Evolutionary conservation across 2,797 vertebrate genomes (phyloP).

Genomic region (Falco concolor): DNA sequence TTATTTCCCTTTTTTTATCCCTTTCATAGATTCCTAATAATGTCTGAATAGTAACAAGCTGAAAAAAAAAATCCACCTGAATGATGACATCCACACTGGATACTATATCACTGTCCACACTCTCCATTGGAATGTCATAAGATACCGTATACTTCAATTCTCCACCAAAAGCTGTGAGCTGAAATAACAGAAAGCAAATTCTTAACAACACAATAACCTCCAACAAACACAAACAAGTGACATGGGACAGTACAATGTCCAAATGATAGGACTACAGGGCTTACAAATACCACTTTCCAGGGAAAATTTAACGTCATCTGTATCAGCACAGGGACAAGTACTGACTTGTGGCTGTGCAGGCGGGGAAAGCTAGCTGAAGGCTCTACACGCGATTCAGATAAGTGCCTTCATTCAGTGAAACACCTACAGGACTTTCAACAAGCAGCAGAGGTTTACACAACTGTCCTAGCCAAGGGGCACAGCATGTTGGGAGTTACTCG

Average conservation of each 20-base stretch:
- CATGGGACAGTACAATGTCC: not conserved
- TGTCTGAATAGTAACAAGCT: not conserved
- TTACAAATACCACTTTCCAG: not conserved
- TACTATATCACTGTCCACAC: conserved; percentile 73
- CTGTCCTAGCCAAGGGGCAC: not conserved
- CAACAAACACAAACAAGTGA: not conserved
- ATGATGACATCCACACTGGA: conserved; percentile 81
- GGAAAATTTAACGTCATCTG: not conserved
- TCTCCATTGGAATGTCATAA: conserved; percentile 82
- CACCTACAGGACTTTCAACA: not conserved
- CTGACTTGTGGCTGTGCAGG: not conserved
- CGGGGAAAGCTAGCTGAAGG: not conserved
- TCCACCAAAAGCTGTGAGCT: conserved; percentile 89
- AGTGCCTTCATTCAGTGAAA: not conserved
- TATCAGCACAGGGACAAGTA: not conserved
- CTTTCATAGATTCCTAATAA: not conserved
- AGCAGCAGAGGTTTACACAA: not conserved
- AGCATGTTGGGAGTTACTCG: not conserved
- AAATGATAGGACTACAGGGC: not conserved
- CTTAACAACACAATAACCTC: not conserved
- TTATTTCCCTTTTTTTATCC: not conserved
- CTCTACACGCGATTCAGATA: not conserved
- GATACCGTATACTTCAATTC: conserved; percentile 82
- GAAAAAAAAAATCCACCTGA: conserved; percentile 76
- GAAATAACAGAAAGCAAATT: not conserved